Percentiles rank a stretch among this genome's conserved stretches.
phyloP scores from a whole-genome alignment of 2,113 vertebrate genomes.

The Agapornis roseicollis region DNA sequence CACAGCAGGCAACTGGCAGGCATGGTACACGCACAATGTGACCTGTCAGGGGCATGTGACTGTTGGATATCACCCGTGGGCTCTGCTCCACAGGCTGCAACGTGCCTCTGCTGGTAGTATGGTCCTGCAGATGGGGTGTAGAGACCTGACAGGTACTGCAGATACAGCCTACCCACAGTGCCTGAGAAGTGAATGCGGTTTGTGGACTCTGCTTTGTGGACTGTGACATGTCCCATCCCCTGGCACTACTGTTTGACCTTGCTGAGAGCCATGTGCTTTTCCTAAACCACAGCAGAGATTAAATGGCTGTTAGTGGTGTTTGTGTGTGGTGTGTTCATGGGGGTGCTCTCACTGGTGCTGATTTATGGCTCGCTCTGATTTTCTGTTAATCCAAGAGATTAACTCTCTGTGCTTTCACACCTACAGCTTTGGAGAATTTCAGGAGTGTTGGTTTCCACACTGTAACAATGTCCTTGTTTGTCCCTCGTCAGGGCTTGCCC shows the following conservation, averaged over 20 bases:
- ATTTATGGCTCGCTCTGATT: background rate
- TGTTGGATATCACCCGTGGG: background rate
- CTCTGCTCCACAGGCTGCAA: background rate
- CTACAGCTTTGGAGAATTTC: background rate
- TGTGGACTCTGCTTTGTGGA: background rate
- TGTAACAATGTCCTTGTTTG: background rate
- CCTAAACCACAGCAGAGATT: background rate
- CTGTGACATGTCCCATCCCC: background rate
- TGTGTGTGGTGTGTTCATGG: background rate
- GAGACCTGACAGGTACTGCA: rapidly evolving
- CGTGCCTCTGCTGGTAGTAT: rapidly evolving
- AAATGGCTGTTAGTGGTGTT: background rate
- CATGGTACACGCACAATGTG: background rate
- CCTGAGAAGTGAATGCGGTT: background rate
- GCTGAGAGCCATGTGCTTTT: background rate
- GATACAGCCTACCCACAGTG: rapidly evolving
- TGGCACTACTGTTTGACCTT: background rate
- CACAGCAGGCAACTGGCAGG: background rate
- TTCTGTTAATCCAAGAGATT: background rate
- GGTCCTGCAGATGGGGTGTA: background rate
- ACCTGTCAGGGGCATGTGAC: background rate
- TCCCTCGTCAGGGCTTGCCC: background rate
- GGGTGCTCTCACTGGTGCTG: background rate
- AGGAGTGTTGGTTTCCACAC: background rate
- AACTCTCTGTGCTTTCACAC: background rate